A percentile compares a stretch with the other conserved stretches of the same genome.
Conservation (phyloP, 2,113 vertebrate genomes). For the Pterocles gutturalis region DNA sequence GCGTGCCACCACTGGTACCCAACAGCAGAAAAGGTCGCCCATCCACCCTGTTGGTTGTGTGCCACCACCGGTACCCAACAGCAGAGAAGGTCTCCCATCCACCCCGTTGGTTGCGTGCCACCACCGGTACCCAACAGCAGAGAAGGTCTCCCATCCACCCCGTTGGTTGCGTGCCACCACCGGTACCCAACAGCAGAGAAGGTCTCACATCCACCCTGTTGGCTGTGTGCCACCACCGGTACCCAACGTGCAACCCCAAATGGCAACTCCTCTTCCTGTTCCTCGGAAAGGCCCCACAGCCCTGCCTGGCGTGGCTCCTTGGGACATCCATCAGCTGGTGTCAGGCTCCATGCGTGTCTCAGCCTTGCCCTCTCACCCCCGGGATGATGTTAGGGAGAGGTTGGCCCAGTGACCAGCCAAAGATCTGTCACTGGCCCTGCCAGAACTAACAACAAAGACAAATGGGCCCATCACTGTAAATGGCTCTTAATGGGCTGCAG, state of each 20-base stretch:
- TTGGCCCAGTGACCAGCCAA: conserved; percentile 82
- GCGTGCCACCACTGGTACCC: no score
- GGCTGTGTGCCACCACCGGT: not conserved
- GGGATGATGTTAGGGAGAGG: conserved; percentile 79
- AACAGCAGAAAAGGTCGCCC: no score
- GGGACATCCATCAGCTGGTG: conserved; percentile 78
- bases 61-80: not conserved
- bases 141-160: no score
- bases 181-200: not conserved
- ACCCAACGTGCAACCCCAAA: not conserved
- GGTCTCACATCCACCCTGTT: not conserved
- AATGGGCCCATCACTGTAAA: conserved; percentile 95
- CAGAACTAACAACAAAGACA: conserved; percentile 89
- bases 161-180: no score
- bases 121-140: no score
- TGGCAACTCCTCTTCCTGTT: not conserved
- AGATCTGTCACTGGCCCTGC: conserved; percentile 86
- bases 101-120: no score
- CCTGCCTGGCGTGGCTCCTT: conserved; percentile 81
- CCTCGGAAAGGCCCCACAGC: not conserved
- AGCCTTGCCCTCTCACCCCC: conserved; percentile 79
- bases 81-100: no score
- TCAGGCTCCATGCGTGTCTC: conserved; percentile 75
- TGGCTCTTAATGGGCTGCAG: conserved; percentile 92
- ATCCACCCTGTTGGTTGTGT: no score